Percentiles rank a stretch among this genome's conserved stretches.
Evolutionary conservation across 2,113 vertebrate species (phyloP).

Genomic region (Hiodon tergisus): DNA sequence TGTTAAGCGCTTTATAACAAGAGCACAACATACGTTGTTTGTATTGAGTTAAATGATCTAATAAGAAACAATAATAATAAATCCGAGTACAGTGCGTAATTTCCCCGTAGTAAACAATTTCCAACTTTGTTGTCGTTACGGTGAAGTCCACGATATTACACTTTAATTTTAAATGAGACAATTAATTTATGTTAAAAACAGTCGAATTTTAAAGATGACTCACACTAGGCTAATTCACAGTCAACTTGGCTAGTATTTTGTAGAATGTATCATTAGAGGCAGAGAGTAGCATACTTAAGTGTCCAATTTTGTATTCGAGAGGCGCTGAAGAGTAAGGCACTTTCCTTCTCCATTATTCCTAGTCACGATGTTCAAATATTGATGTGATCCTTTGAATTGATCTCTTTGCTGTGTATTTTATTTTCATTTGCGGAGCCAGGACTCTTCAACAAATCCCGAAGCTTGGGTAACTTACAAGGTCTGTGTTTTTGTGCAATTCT

Average conservation of each 20-base stretch:
- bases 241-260: slow-evolving; percentile 55
- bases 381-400: slow-evolving; percentile 74
- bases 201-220: slow-evolving; percentile 56
- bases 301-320: slow-evolving; percentile 66
- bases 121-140: too few species aligned
- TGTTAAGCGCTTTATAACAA: too few species aligned
- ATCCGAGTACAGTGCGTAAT: too few species aligned
- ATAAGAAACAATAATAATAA: too few species aligned
- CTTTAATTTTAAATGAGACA: too few species aligned
- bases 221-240: slow-evolving; percentile 67
- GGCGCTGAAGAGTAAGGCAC: slow-evolving; percentile 59
- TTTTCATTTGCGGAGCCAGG: slow-evolving; percentile 61
- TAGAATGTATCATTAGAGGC: slow-evolving; percentile 60
- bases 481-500: slow-evolving; percentile 50
- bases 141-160: too few species aligned
- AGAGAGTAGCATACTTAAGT: slow-evolving; percentile 54
- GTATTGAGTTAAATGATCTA: too few species aligned
- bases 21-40: too few species aligned
- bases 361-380: slow-evolving; percentile 81
- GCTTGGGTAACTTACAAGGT: slow-evolving; percentile 62
- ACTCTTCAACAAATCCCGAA: slow-evolving; percentile 64
- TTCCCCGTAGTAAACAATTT: too few species aligned
- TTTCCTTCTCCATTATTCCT: slow-evolving; percentile 72
- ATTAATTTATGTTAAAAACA: neutral
- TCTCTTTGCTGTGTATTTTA: slow-evolving; percentile 64